Evolutionary conservation across 2,797 vertebrate species (phyloP), one percentile per base, ranked within the genome.

Genomic region (Uromys caudimaculatus): DNA sequence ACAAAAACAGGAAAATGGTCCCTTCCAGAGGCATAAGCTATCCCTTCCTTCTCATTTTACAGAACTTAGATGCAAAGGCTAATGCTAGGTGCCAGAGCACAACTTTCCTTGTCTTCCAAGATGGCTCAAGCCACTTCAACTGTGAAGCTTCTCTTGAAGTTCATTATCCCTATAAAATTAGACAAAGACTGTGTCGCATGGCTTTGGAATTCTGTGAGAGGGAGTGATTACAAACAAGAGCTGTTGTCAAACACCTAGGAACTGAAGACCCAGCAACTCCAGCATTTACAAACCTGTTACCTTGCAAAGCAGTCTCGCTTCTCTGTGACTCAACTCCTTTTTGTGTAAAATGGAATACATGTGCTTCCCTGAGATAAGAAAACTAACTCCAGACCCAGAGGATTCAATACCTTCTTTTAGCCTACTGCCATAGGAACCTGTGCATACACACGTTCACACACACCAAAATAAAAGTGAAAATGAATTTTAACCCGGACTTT

Each of bases 21-120:
- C 71, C 77, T 97, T 82, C 50, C 67, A 86, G 88, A 89, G 64
- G 82, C 17, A 44, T 23, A 67, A 73, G 29, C 29, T 21, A 41
- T 71, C 83, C 44, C 6, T 44, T 95, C 52, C 69, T 75, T 77
- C 73, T 76, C 73, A 86, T 64, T 96, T 60, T 52, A 71, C 12
- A 76, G 77, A 92, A 83, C 82, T 92, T 41, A 83, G 29, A 56
- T 86, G 88, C 62, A 95, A 94, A 97, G 76, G 85, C 67, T 56
- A 58, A 50, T 60, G 64, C 50, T 78, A 14, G n/a, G 27, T 23
- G 47, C 27, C 38, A 76, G 21, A 38, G 71, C 19, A 64, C 54
- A 76, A 47, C 12, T 64, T 67, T 90, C 47, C 38, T 76, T 85
- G 87, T 96, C 54, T 60, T 93, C 82, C 90, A 94, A 91, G 58